Evolutionary conservation across 2,113 vertebrate genomes (phyloP).

Genomic region (Cryptotis parvus): DNA sequence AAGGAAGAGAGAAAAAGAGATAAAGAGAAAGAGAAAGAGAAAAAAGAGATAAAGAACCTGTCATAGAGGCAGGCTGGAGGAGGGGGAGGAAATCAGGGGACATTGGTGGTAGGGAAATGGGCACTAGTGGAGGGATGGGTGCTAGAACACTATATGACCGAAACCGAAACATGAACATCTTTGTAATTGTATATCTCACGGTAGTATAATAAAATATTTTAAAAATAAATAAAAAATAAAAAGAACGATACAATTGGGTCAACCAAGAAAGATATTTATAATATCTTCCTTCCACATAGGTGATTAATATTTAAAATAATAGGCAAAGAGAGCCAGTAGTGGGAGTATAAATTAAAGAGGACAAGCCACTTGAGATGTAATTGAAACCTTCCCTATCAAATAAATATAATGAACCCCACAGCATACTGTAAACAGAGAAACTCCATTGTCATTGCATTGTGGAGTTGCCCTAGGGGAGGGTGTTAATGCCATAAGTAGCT

Average conservation of each 20-base stretch:
- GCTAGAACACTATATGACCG: no score
- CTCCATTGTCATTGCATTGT: not conserved
- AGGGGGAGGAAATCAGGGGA: no score
- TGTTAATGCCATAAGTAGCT: not conserved
- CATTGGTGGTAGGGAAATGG: no score
- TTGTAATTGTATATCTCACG: no score
- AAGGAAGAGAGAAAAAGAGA: no score
- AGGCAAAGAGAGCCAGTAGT: slow-evolving; percentile 8
- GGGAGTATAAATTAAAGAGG: slow-evolving; percentile 38
- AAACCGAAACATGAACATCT: no score
- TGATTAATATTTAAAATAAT: slow-evolving; percentile 43
- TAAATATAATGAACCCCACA: not conserved
- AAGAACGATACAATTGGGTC: not conserved
- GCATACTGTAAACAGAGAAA: slow-evolving; percentile 48
- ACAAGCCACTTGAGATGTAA: slow-evolving; percentile 5
- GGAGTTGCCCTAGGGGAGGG: not conserved
- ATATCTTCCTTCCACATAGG: not conserved
- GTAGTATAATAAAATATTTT: no score
- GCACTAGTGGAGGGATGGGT: no score
- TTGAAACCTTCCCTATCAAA: slow-evolving; percentile 24
- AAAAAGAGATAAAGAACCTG: no score
- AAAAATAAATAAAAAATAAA: not conserved
- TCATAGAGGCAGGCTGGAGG: no score
- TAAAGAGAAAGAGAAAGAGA: no score
- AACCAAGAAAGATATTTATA: slow-evolving; percentile 33